A percentile compares a stretch with the other conserved stretches of the same genome.
Evolutionary conservation across 2,113 vertebrate genomes (phyloP).

Genomic region (Oryctolagus cuniculus): DNA sequence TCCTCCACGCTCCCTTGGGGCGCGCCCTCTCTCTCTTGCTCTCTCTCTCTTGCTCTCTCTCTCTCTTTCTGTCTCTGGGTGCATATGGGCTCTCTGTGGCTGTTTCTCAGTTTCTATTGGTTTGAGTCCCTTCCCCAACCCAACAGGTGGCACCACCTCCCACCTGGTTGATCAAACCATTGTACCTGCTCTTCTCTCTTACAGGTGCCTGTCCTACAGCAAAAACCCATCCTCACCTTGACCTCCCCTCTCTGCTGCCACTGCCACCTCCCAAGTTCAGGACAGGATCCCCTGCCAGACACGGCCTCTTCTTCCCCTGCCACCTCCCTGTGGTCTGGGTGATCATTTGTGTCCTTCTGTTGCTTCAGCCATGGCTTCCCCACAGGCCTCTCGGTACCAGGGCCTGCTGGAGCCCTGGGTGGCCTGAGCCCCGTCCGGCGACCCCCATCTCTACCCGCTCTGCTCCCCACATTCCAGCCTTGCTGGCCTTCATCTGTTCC

Average conservation of each 20-base stretch:
- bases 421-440: neutral
- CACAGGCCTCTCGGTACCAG: rapidly evolving
- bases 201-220: neutral
- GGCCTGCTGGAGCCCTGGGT: neutral
- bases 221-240: neutral
- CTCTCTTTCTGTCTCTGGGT: neutral
- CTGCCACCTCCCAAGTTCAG: too few relatives aligned
- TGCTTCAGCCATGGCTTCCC: neutral
- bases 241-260: neutral
- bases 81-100: neutral
- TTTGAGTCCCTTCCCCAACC: neutral
- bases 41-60: neutral
- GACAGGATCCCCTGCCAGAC: neutral
- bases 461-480: too few relatives aligned
- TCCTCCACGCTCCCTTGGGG: neutral
- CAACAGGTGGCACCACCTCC: neutral
- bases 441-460: neutral
- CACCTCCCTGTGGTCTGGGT: neutral
- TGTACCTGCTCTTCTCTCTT: neutral
- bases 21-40: neutral
- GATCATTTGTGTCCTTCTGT: neutral
- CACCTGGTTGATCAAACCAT: neutral
- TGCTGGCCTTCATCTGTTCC: neutral
- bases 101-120: neutral
- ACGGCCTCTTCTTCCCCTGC: neutral